phyloP scores from a whole-genome alignment of 2,113 vertebrate genomes.

The Amphilophus citrinellus region DNA sequence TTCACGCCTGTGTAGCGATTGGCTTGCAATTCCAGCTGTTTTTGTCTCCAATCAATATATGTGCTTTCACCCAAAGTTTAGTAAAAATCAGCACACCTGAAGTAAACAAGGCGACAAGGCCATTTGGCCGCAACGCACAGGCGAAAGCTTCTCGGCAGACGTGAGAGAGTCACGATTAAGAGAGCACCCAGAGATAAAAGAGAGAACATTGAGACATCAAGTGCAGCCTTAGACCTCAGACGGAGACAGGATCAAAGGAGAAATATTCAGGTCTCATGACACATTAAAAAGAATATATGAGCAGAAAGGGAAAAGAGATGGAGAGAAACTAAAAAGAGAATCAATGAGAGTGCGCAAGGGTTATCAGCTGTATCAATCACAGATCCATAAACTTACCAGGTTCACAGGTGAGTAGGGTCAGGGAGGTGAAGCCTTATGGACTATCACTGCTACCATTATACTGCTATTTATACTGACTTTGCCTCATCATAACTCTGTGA shows the following conservation, averaged over 20 bases:
- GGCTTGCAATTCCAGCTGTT: background rate
- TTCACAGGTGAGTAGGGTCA: conserved; percentile 36
- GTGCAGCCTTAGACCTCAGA: conserved; percentile 61
- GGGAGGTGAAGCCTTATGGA: background rate
- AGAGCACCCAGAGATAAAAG: conserved; percentile 63
- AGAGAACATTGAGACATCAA: conserved; percentile 67
- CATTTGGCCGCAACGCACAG: background rate
- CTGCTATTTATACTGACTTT: background rate
- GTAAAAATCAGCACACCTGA: background rate
- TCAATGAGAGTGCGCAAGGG: conserved; percentile 50
- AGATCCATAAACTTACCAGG: conserved; percentile 64
- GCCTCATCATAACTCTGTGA: background rate
- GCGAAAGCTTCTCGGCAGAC: conserved; percentile 33
- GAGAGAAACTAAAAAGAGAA: conserved; percentile 52
- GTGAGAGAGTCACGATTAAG: conserved; percentile 47
- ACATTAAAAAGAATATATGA: conserved; percentile 64
- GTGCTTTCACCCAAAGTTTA: background rate
- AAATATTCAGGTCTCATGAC: conserved; percentile 70
- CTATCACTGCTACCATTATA: background rate
- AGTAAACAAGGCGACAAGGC: conserved; percentile 15
- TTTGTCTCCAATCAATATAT: background rate
- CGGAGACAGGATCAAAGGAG: conserved; percentile 70
- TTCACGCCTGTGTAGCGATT: background rate
- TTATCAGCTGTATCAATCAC: conserved; percentile 57
- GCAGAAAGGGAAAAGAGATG: conserved; percentile 40